A percentile compares a stretch with the other conserved stretches of the same genome.
These are phyloP conservation scores for Percopsis omiscomaycus DNA, from an alignment of 2,797 vertebrate species.

Conservation along the genomic window DNA sequence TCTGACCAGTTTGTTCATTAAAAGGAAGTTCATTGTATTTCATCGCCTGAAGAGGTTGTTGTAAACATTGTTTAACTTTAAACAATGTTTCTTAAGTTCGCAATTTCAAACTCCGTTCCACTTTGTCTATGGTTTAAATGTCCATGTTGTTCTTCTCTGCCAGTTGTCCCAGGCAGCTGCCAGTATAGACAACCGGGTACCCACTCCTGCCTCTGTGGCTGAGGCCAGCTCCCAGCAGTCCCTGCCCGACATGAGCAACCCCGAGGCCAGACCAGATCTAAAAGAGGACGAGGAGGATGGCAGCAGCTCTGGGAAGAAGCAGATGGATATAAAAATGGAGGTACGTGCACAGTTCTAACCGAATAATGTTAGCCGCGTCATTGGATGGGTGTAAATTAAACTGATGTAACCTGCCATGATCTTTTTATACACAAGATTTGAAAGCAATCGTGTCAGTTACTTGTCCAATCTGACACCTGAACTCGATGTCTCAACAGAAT, in stretches of 20 bases:
- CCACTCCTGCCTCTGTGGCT: slow-evolving; percentile 90
- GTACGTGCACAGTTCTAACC: slow-evolving; percentile 60
- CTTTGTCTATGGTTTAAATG: background rate
- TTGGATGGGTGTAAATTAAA: too few relatives aligned
- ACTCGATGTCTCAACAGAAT: too few relatives aligned
- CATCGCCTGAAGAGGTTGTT: too few relatives aligned
- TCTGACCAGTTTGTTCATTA: too few relatives aligned
- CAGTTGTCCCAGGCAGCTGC: slow-evolving; percentile 91
- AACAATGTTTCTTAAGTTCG: too few relatives aligned
- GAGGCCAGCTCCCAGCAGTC: slow-evolving; percentile 87
- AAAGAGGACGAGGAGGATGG: slow-evolving; percentile 84
- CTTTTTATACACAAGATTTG: too few relatives aligned
- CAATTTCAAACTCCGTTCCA: too few relatives aligned
- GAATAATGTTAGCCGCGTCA: background rate
- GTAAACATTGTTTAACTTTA: too few relatives aligned
- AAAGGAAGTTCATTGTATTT: too few relatives aligned
- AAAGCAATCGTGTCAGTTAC: too few relatives aligned
- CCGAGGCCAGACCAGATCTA: slow-evolving; percentile 83
- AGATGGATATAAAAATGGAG: slow-evolving; percentile 82
- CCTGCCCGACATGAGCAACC: slow-evolving; percentile 79
- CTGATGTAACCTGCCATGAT: too few relatives aligned
- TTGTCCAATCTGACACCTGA: too few relatives aligned
- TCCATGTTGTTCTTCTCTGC: slow-evolving; percentile 30
- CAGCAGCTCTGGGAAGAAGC: slow-evolving; percentile 81
- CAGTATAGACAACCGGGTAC: slow-evolving; percentile 88